Percentiles rank a stretch among this genome's conserved stretches.
These are phyloP conservation scores for Ichneumoninae sp. DNA, from an alignment of 2,888 invertebrate species.

Conservation along the genomic window DNA sequence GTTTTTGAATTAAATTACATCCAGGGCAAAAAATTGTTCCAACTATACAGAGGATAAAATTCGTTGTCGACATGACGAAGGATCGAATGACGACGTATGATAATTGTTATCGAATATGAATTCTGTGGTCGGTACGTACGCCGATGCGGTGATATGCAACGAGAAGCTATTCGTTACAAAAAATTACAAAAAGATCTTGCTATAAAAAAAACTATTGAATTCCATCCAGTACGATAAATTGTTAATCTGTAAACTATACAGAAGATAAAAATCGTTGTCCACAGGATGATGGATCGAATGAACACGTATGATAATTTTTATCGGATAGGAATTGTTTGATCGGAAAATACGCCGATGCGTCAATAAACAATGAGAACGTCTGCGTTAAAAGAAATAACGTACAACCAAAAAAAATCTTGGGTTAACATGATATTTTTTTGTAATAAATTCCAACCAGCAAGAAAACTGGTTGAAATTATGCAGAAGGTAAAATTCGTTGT, in stretches of 20 bases:
- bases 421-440: too few relatives aligned
- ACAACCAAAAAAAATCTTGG: too few relatives aligned
- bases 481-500: too few relatives aligned
- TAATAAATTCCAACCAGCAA: too few relatives aligned
- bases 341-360: background rate
- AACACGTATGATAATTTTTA: too few relatives aligned
- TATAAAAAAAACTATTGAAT: background rate
- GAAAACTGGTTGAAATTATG: too few relatives aligned
- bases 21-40: background rate
- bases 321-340: background rate
- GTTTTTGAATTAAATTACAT: background rate
- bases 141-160: background rate
- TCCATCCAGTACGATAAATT: too few relatives aligned
- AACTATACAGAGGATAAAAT: background rate
- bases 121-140: background rate
- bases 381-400: too few relatives aligned
- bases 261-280: too few relatives aligned
- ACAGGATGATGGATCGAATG: too few relatives aligned
- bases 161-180: background rate
- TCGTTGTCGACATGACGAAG: background rate
- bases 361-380: too few relatives aligned
- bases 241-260: too few relatives aligned
- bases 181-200: background rate
- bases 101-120: background rate
- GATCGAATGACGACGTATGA: background rate